Conservation (phyloP, 2,888 invertebrate species). For the Lithophane semibrunnea region DNA sequence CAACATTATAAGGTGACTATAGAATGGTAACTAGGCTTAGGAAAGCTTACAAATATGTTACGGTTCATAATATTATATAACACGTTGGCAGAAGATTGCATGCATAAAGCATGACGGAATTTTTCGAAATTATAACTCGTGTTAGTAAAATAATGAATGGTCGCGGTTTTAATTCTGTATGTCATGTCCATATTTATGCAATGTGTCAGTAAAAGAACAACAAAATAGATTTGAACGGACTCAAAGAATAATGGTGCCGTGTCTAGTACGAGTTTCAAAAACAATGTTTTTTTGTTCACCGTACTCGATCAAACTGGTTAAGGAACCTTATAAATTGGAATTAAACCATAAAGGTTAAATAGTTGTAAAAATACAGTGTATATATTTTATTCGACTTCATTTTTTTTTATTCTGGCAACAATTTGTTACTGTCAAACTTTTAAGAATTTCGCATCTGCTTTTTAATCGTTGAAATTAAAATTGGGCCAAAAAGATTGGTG, state of each 20-base stretch:
- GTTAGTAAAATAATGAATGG: conserved; percentile 9
- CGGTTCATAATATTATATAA: neutral
- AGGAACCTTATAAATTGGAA: conserved; percentile 62
- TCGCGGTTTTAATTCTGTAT: conserved; percentile 15
- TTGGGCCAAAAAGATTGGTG: conserved; percentile 65
- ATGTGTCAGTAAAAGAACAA: conserved; percentile 19
- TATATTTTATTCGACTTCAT: conserved; percentile 64
- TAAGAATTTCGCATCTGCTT: conserved; percentile 74
- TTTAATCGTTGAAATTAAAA: conserved; percentile 63
- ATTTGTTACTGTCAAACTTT: conserved; percentile 58
- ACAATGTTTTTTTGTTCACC: conserved; percentile 38
- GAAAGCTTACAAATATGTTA: neutral
- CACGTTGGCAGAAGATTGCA: conserved; percentile 7
- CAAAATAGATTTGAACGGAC: conserved; percentile 54
- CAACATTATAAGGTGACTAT: neutral
- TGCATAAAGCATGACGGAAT: neutral
- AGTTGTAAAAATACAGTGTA: conserved; percentile 73
- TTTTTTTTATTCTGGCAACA: conserved; percentile 48
- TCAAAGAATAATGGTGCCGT: conserved; percentile 49
- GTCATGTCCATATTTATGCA: conserved; percentile 24
- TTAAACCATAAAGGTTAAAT: conserved; percentile 75
- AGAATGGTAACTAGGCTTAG: neutral
- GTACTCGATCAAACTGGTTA: conserved; percentile 50
- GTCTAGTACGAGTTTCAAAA: conserved; percentile 44
- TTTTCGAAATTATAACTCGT: neutral